Evolutionary conservation across 1,140 invertebrate species (phyloP).

Genomic region (Monomorium pharaonis): DNA sequence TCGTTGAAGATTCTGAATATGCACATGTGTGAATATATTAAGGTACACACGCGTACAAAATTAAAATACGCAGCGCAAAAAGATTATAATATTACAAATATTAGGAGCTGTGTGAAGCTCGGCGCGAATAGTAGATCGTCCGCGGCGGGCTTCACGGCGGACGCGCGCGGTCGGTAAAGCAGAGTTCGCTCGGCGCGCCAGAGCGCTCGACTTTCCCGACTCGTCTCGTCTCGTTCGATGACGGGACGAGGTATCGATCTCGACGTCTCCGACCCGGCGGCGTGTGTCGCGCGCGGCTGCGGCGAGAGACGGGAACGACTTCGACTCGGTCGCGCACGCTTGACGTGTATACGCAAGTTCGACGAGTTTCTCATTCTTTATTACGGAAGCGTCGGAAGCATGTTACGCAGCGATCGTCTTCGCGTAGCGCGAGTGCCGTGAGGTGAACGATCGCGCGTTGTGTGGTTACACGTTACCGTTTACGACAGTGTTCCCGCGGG

Average conservation of each 20-base stretch:
- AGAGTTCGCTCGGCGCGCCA: background rate
- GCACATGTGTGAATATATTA: no score
- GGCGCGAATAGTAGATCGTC: no score
- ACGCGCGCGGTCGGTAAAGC: slow-evolving; percentile 30
- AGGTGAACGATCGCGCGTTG: background rate
- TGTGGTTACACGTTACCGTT: background rate
- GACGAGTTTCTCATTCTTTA: slow-evolving; percentile 5
- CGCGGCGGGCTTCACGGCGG: background rate
- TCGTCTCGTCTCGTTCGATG: slow-evolving; percentile 15
- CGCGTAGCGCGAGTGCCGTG: slow-evolving; percentile 25
- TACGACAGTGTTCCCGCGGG: background rate
- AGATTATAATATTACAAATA: no score
- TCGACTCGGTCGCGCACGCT: slow-evolving; percentile 30
- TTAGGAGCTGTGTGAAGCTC: no score
- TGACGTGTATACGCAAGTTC: slow-evolving; percentile 1
- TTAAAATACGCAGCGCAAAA: no score
- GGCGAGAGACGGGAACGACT: slow-evolving; percentile 12
- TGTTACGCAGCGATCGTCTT: slow-evolving; percentile 40
- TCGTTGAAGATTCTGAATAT: no score
- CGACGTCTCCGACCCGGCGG: background rate
- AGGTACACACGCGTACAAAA: no score
- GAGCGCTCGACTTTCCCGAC: background rate
- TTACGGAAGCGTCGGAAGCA: slow-evolving; percentile 39
- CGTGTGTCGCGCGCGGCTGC: slow-evolving; percentile 31
- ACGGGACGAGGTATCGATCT: slow-evolving; percentile 65